Evolutionary conservation across 35 echinoderm and acorn worm genomes (phyloP).

Genomic region (Strongylocentrotus purpuratus): DNA sequence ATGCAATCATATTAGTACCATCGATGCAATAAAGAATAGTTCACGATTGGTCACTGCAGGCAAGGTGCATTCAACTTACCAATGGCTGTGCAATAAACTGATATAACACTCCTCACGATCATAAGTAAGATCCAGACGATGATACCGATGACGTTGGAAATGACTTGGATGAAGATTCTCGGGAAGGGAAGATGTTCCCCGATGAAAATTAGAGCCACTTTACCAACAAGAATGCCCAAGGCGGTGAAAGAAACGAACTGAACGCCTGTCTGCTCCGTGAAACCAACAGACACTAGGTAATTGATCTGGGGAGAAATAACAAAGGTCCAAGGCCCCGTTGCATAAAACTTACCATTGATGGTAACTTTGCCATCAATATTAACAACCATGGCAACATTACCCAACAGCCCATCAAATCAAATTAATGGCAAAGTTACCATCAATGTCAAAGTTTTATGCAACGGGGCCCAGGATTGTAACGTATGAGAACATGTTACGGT

Average conservation of each 20-base stretch:
- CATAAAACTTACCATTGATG: too few relatives aligned
- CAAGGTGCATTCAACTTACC: background rate
- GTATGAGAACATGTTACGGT: too few relatives aligned
- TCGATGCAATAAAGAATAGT: too few relatives aligned
- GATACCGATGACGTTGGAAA: background rate
- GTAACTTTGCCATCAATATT: too few relatives aligned
- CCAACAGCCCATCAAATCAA: too few relatives aligned
- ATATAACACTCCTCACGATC: background rate
- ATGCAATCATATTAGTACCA: too few relatives aligned
- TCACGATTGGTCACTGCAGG: too few relatives aligned
- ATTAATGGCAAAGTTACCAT: too few relatives aligned
- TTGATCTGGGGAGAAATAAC: background rate
- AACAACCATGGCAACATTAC: too few relatives aligned
- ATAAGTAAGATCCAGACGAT: background rate
- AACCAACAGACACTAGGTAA: slow-evolving; percentile 20
- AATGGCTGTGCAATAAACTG: background rate
- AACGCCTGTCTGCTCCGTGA: background rate
- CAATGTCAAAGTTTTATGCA: too few relatives aligned
- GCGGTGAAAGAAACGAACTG: background rate
- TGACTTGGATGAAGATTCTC: background rate
- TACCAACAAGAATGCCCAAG: background rate
- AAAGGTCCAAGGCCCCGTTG: too few relatives aligned
- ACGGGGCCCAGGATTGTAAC: too few relatives aligned
- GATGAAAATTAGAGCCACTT: background rate
- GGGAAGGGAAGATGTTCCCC: slow-evolving; percentile 37